Evolutionary conservation across 2,113 vertebrate species (phyloP), one percentile per base, ranked within the genome.

Genomic region (Boleophthalmus pectinirostris): DNA sequence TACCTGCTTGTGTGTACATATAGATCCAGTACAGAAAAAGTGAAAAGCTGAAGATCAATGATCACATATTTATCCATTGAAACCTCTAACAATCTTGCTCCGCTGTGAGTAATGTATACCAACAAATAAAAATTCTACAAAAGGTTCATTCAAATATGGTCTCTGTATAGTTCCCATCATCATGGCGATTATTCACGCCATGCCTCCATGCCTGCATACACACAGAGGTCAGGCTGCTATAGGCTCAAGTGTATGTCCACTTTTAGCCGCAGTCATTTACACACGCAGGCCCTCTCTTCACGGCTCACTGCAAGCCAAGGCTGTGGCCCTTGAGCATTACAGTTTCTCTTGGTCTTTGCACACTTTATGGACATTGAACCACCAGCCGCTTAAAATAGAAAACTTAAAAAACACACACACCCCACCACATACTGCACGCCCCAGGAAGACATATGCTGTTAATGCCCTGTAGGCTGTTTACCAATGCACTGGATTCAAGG

Each of bases 291-390:
- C 72, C 75, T 82, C 79, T 87, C 66, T 88, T 88, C 85, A 89
- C 16, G 75, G 81, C 81, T 87, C 85, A 88, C 79, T 10, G 68
- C 81, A 84, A 77, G 74, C 70, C 66, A 75, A 45, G 82, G 84
- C 66, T 82, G 83, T 57, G 54, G 85, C 74, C 80, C 81, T 80
- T n/a, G 14, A 84, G 87, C 87, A 84, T 78, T 79, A 83, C 79
- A 75, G 85, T 86, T 58, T 88, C 88, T 91, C 82, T 77, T 75
- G 82, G 83, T 90, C 88, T 91, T 89, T 86, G 87, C 85, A 88
- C 85, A 91, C 88, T 90, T 90, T 80, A 90, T 88, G 90, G 87
- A 88, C 88, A 90, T 83, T 92, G 88, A 91, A 91, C 87, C 85
- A 91, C 85, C 85, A 87, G 77, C 77, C 79, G 85, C 80, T 90